These are phyloP conservation scores for Tenualosa ilisha DNA, from an alignment of 2,797 vertebrate genomes.

Conservation along the genomic window DNA sequence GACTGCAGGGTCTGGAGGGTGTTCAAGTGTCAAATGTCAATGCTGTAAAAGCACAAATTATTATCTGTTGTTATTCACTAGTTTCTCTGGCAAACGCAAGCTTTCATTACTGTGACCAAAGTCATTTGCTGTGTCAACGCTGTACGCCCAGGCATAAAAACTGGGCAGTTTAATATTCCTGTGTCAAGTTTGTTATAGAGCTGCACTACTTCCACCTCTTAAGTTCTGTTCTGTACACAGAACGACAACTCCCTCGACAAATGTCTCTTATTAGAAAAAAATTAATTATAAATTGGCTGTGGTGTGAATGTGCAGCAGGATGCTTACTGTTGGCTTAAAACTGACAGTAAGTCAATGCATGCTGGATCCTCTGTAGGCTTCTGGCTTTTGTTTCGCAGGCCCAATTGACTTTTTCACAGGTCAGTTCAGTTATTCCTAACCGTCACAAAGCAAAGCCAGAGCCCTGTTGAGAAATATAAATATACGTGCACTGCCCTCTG, in stretches of 20 bases:
- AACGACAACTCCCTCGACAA: conserved; percentile 39
- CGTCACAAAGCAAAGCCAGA: not conserved
- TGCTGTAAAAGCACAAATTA: conserved; percentile 62
- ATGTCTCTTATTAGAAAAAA: conserved; percentile 49
- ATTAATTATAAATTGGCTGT: conserved; percentile 23
- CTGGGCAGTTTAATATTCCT: conserved; percentile 50
- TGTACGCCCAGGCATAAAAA: conserved; percentile 58
- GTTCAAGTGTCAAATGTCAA: conserved; percentile 52
- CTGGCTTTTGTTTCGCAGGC: not conserved
- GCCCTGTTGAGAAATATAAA: not conserved
- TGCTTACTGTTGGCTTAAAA: conserved; percentile 22
- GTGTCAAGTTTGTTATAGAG: conserved; percentile 50
- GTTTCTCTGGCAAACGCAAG: conserved; percentile 59
- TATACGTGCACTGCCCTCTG: conserved; percentile 43
- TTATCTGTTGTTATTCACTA: conserved; percentile 66
- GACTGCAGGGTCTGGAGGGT: conserved; percentile 39
- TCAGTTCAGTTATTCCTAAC: not conserved
- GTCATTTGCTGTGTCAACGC: conserved; percentile 57
- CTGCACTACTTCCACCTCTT: conserved; percentile 35
- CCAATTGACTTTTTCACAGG: not conserved
- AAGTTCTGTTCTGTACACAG: conserved; percentile 42
- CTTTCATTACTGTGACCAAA: conserved; percentile 63
- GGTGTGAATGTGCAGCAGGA: not conserved
- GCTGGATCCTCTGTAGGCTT: not conserved
- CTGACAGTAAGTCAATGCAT: not conserved